Base-by-base conservation (phyloP, 2,888 invertebrate genomes). In the Ischnura elegans region DNA sequence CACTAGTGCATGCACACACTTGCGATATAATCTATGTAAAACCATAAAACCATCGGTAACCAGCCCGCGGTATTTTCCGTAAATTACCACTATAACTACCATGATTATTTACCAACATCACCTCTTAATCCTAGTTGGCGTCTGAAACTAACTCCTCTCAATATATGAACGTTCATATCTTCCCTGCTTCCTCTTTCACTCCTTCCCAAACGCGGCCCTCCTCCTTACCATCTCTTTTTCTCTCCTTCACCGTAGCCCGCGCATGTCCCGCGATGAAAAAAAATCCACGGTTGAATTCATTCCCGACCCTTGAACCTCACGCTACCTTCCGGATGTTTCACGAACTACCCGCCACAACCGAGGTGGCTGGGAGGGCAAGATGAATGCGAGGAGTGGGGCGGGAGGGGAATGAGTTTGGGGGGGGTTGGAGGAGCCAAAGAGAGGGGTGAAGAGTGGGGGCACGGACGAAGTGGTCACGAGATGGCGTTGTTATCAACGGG, bases 281-380 rank as follows among this genome's bases (percentile, higher is more conserved):
- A 47, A 51, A 29, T 47, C 87, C 87, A 36, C 51, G 51, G 36
- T n/a, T n/a, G 25, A 36, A 87, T 25, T 25, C 10, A 25, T n/a
- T 8, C 46, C 46, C 87, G 19, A n/a, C 47, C 90, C 55, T 45
- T 87, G 51, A 36, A 87, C 29, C 87, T 66, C 90, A 55, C 90
- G 25, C 90, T 55, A 90, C 61, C 90, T 90, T 90, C 61, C 90
- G 90, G 90, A 90, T 55, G 61, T 90, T 43, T 43, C 90, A 90
- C 55, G 90, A 90, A 90, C 90, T 90, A 90, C 42, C 90, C 61
- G 90, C 90, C 90, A 66, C 90, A 90, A 86, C 86, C 86, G 86
- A 86, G 86, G 45, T 86, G 86, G 45, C 86, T n/a, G 86, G 86
- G 25, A 86, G 86, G 86, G 43, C n/a, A 86, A 86, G 86, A 86